A percentile compares a stretch with the other conserved stretches of the same genome.
phyloP scores from a whole-genome alignment of 2,888 invertebrate genomes.

The Drosophila nigricruria region DNA sequence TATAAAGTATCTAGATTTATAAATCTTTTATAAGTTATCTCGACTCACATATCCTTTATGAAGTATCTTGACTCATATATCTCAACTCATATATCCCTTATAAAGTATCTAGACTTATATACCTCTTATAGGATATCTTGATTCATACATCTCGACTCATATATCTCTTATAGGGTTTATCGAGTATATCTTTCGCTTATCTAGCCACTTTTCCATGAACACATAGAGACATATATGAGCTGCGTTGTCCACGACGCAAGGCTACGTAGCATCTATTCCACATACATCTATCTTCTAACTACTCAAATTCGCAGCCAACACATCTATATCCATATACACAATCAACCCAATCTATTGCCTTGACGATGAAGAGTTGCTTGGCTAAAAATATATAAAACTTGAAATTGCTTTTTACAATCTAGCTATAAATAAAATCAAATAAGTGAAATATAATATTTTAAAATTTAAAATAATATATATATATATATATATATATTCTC shows the following conservation, averaged over 20 bases:
- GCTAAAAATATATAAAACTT: not conserved
- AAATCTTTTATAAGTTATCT: too few relatives aligned
- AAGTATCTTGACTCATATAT: not conserved
- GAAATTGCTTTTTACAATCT: not conserved
- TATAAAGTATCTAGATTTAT: not conserved
- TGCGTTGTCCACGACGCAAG: too few relatives aligned
- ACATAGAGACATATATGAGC: too few relatives aligned
- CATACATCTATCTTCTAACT: not conserved
- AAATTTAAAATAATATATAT: conserved; percentile 7
- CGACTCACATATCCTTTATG: not conserved
- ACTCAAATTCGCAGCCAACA: not conserved
- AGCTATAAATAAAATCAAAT: not conserved
- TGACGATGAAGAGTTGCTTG: not conserved
- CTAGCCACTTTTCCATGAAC: not conserved
- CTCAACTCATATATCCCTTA: not conserved
- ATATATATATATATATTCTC: too few relatives aligned
- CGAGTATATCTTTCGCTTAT: too few relatives aligned
- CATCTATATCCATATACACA: not conserved
- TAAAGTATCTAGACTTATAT: not conserved
- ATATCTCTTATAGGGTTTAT: not conserved
- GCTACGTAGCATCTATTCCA: too few relatives aligned
- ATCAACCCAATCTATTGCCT: not conserved
- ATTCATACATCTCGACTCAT: not conserved
- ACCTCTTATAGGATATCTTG: not conserved
- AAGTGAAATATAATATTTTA: not conserved